phyloP scores from a whole-genome alignment of 2,888 invertebrate species.

The Archips xylosteana region DNA sequence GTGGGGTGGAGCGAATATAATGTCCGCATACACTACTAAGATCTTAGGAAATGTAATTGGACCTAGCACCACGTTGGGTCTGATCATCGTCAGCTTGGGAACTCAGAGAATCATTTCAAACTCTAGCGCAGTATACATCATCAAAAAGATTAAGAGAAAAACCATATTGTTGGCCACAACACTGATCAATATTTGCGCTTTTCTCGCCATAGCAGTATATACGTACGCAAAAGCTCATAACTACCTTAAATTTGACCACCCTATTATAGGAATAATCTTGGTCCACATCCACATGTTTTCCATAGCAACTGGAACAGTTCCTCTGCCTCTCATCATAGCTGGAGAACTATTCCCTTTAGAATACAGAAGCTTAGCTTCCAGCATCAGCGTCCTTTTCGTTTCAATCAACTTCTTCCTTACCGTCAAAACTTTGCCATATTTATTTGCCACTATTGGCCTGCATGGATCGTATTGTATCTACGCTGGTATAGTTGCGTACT shows the following conservation, averaged over 20 bases:
- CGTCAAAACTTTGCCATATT: conserved; percentile 80
- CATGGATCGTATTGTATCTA: conserved; percentile 79
- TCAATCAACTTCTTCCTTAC: conserved; percentile 80
- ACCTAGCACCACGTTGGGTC: conserved; percentile 55
- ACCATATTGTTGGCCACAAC: conserved; percentile 65
- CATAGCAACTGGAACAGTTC: conserved; percentile 79
- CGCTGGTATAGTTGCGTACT: conserved; percentile 69
- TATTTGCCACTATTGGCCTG: conserved; percentile 69
- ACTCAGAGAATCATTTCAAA: conserved; percentile 69
- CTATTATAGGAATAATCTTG: conserved; percentile 59
- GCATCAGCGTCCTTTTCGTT: conserved; percentile 79
- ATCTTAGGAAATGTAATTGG: conserved; percentile 65
- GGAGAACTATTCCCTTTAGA: conserved; percentile 85
- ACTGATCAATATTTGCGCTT: conserved; percentile 59
- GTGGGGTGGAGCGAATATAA: conserved; percentile 67
- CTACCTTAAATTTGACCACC: conserved; percentile 57
- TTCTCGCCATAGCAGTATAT: conserved; percentile 62
- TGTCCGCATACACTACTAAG: conserved; percentile 65
- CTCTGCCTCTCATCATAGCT: conserved; percentile 86
- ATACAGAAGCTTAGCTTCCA: conserved; percentile 81
- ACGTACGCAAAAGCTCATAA: conserved; percentile 56
- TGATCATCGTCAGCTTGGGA: conserved; percentile 68
- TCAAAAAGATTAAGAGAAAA: conserved; percentile 69
- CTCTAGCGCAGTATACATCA: conserved; percentile 64
- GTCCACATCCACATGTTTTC: conserved; percentile 73